Evolutionary conservation across 53 echinoderm and acorn worm species (phyloP), one percentile per base, ranked within the genome.

Genomic region (Astropecten irregularis): DNA sequence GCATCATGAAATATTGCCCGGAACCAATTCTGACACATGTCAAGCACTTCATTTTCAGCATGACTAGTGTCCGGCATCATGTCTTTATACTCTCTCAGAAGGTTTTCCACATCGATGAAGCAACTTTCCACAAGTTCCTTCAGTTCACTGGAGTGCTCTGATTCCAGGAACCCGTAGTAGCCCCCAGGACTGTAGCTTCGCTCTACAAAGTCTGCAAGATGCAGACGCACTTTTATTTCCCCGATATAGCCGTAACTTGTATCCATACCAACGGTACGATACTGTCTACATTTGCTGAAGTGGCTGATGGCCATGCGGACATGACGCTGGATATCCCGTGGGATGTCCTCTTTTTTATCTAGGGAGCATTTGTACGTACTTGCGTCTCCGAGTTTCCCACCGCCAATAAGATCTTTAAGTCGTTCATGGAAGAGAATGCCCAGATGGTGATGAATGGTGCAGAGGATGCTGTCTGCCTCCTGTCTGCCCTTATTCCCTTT

Each of bases 171-270:
- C 11, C 84, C 84, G 36, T 25, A 69, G 70, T 83, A 83, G 4
- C 83, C 83, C 29, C 32, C 46, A 27, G 29, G 69, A 40, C 35
- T 55, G 33, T 39, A 69, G 39, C 69, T 5, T 28, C 21, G 56
- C 55, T 69, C 40, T 22, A 83, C 57, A 55, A 83, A 83, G 30
- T 83, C 84, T 13, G 84, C 84, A 83, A 69, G 58, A 29, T 69
- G 69, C 56, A 83, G 32, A 18, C 40, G 52, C 38, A 83, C 42
- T 34, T 69, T 69, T 16, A 83, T 83, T 52, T 83, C 84, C 2
- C 84, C 84, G 14, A 83, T 38, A 18, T 55, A 83, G 9, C 84
- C 84, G 15, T 83, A 83, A 58, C 69, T 83, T 28, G 34, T 46
- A 56, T 42, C 59, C 54, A 83, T 69, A 1, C 84, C 84, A 40